A percentile compares a stretch with the other conserved stretches of the same genome.
Conservation (phyloP, 2,888 invertebrate species). For the Steromphala cineraria region DNA sequence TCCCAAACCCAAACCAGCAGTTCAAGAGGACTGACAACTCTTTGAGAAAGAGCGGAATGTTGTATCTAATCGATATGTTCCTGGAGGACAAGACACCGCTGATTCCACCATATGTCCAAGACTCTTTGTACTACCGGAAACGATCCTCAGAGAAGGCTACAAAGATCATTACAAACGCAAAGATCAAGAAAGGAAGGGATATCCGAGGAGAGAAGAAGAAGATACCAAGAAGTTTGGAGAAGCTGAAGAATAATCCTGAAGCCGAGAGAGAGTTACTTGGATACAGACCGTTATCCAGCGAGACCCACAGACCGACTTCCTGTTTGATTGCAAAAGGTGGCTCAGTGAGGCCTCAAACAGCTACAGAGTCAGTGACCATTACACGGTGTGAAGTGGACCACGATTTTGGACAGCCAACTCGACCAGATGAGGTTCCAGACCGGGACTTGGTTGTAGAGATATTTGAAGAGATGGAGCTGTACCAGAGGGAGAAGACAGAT, state of each 20-base stretch:
- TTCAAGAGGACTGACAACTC: constrained; percentile 32
- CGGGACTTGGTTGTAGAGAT: constrained; percentile 41
- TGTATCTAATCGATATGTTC: constrained; percentile 59
- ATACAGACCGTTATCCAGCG: constrained; percentile 6
- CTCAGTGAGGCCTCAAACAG: constrained; percentile 34
- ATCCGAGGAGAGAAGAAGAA: constrained; percentile 37
- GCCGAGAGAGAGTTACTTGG: constrained; percentile 55
- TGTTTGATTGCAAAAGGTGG: constrained; percentile 18
- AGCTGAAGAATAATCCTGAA: constrained; percentile 52
- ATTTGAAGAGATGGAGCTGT: constrained; percentile 52
- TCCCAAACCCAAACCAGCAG: constrained; percentile 27
- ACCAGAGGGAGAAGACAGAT: constrained; percentile 53
- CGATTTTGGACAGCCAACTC: neutral
- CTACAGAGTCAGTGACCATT: constrained; percentile 37
- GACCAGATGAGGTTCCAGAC: constrained; percentile 17
- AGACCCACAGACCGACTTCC: neutral
- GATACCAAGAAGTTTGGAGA: constrained; percentile 54
- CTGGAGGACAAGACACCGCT: constrained; percentile 60
- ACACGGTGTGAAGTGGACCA: constrained; percentile 44
- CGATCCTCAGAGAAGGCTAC: constrained; percentile 48
- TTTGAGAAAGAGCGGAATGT: constrained; percentile 34
- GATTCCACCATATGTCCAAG: constrained; percentile 64
- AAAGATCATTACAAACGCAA: constrained; percentile 16
- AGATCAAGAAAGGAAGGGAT: constrained; percentile 29
- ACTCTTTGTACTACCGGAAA: constrained; percentile 59